Conservation (phyloP, 2,888 invertebrate species). For the Macropis europaea region DNA sequence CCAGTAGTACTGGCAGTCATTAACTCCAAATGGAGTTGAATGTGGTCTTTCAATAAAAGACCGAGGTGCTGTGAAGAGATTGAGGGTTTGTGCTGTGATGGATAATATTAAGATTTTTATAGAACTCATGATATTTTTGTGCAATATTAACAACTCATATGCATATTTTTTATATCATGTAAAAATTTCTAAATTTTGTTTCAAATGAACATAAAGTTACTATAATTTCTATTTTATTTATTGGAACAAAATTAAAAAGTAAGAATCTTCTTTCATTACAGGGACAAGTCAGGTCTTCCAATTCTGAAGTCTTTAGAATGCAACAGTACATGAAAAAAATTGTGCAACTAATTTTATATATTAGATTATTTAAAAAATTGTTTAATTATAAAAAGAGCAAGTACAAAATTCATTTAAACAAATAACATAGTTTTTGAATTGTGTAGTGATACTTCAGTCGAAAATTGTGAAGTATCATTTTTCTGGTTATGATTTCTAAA, state of each 20-base stretch:
- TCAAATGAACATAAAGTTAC: background rate
- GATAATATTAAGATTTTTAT: slow-evolving; percentile 5
- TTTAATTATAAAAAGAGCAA: too few relatives aligned
- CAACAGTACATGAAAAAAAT: too few relatives aligned
- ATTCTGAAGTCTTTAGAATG: too few relatives aligned
- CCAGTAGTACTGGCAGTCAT: slow-evolving; percentile 19
- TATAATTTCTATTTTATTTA: background rate
- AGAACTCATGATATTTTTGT: background rate
- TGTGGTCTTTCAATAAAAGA: slow-evolving; percentile 21
- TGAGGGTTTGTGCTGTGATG: slow-evolving; percentile 16
- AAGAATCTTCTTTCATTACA: too few relatives aligned
- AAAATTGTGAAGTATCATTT: too few relatives aligned
- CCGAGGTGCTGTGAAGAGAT: slow-evolving; percentile 29
- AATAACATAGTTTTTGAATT: too few relatives aligned
- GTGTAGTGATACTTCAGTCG: too few relatives aligned
- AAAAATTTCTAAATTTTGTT: background rate
- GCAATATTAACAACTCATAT: background rate
- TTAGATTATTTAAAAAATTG: too few relatives aligned
- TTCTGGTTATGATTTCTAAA: too few relatives aligned
- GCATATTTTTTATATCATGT: background rate
- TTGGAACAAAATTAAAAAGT: background rate
- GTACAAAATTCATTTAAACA: too few relatives aligned
- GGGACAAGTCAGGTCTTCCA: too few relatives aligned
- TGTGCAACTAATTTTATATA: too few relatives aligned
- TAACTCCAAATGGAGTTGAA: slow-evolving; percentile 20